phyloP scores from a whole-genome alignment of 1,140 invertebrate species.

The Drosophila kepulauana region DNA sequence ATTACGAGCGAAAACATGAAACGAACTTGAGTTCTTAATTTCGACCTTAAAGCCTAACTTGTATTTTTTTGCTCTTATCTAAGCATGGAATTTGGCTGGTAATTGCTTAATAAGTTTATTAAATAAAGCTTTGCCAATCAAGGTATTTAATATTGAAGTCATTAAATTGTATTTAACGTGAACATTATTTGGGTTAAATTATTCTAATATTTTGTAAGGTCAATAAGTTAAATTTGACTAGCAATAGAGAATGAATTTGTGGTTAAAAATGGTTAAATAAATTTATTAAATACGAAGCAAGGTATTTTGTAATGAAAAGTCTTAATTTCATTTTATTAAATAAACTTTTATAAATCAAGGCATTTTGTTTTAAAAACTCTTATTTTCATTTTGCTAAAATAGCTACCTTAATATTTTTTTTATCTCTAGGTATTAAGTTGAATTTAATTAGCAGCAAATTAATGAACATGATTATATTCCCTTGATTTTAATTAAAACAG shows the following conservation, averaged over 20 bases:
- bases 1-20: slow-evolving; percentile 75
- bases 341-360: too few relatives aligned
- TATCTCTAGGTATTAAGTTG: neutral
- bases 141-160: too few relatives aligned
- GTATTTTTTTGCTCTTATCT: neutral
- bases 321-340: too few relatives aligned
- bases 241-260: too few relatives aligned
- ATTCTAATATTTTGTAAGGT: too few relatives aligned
- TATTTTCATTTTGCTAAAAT: neutral
- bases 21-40: slow-evolving; percentile 83
- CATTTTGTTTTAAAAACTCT: too few relatives aligned
- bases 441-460: neutral
- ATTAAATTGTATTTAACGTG: rapidly evolving
- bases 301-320: too few relatives aligned
- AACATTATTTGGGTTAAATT: too few relatives aligned
- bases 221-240: too few relatives aligned
- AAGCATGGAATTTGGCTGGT: neutral
- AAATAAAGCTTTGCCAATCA: neutral
- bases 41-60: slow-evolving; percentile 63
- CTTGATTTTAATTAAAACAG: slow-evolving; percentile 42
- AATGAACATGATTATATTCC: neutral
- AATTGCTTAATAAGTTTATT: neutral
- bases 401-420: neutral
- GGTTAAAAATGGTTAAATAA: too few relatives aligned
- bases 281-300: too few relatives aligned